Percentiles rank a stretch among this genome's conserved stretches.
These are phyloP conservation scores for Micrasema minimum DNA, from an alignment of 1,140 invertebrate species.

Conservation along the genomic window DNA sequence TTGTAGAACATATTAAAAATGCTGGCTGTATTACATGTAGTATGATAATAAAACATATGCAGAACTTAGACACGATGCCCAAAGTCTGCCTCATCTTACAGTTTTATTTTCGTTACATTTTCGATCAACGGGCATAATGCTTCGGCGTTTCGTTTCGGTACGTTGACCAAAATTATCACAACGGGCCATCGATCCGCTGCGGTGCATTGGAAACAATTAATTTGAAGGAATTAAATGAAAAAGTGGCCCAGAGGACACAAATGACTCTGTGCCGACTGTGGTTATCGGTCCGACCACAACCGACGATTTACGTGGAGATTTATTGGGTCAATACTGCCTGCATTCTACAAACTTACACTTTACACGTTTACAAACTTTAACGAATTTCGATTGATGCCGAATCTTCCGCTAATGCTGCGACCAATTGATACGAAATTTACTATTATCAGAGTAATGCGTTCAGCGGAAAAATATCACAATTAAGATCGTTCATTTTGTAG, in stretches of 20 bases:
- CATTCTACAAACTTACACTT: background rate
- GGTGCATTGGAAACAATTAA: slow-evolving; percentile 28
- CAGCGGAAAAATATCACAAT: no score
- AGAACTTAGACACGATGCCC: background rate
- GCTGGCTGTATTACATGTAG: no score
- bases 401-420: background rate
- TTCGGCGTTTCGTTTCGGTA: background rate
- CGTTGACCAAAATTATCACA: background rate
- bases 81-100: background rate
- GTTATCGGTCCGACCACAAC: background rate
- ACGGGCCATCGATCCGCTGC: slow-evolving; percentile 25
- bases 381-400: background rate
- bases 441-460: no score
- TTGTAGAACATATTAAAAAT: no score
- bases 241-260: background rate
- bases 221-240: background rate
- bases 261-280: background rate
- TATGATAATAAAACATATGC: no score
- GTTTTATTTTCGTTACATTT: background rate
- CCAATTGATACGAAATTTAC: no score
- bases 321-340: background rate
- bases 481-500: no score
- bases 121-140: background rate
- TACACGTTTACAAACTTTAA: background rate
- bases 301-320: background rate